Percentiles rank a stretch among this genome's conserved stretches.
Conservation (phyloP, 2,888 invertebrate genomes). For the Dorcus hopei region DNA sequence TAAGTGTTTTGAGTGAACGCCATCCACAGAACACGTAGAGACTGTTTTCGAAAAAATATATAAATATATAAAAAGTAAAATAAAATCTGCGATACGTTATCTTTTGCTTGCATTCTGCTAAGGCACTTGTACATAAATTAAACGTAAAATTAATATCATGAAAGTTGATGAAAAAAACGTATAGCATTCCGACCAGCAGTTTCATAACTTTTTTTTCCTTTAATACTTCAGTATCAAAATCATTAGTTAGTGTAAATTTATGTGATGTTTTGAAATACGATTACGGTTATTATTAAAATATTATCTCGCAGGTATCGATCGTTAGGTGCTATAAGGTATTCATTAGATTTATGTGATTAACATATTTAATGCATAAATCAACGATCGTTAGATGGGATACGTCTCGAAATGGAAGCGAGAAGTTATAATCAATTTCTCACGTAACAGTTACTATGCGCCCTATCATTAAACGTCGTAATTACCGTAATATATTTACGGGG, state of each 20-base stretch:
- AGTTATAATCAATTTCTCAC: constrained; percentile 44
- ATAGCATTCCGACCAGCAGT: too few relatives aligned
- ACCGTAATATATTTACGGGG: constrained; percentile 17
- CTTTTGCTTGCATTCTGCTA: too few relatives aligned
- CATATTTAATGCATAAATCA: constrained; percentile 30
- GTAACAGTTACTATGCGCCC: constrained; percentile 27
- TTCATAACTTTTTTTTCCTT: too few relatives aligned
- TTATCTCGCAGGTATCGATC: constrained; percentile 11
- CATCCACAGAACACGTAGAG: too few relatives aligned
- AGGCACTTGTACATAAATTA: too few relatives aligned
- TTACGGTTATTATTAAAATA: constrained; percentile 19
- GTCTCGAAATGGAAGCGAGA: constrained; percentile 30
- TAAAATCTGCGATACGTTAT: too few relatives aligned
- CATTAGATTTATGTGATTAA: constrained; percentile 23
- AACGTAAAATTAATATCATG: too few relatives aligned
- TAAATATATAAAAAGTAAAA: too few relatives aligned
- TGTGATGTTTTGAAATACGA: constrained; percentile 19
- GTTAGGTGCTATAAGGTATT: constrained; percentile 14
- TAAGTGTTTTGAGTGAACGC: too few relatives aligned
- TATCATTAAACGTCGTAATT: constrained; percentile 24
- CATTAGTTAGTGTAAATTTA: constrained; percentile 5
- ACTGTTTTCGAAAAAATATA: too few relatives aligned
- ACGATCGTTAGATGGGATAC: constrained; percentile 27
- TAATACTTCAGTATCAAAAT: too few relatives aligned
- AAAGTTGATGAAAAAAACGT: too few relatives aligned